Evolutionary conservation across 2,797 vertebrate genomes (phyloP), one percentile per base, ranked within the genome.

Genomic region (Margarornis squamiger): DNA sequence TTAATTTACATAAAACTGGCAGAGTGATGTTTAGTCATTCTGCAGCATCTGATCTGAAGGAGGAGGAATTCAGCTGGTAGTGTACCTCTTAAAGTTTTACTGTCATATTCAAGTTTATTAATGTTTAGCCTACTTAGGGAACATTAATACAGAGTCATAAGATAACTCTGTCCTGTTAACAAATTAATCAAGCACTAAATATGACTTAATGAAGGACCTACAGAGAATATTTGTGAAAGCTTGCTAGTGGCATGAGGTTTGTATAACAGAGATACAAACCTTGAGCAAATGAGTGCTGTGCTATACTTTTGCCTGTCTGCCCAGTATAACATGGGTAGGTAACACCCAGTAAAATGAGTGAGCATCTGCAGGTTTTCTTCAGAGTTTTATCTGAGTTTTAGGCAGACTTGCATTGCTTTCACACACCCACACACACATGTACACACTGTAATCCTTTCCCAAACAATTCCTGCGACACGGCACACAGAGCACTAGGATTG

Each of bases 151-250:
- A 39, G 46, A 93, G 32, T 86, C 30, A 86, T 77, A 91, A 88
- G 86, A 59, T 70, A 91, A 90, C 61, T 95, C 59, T 93, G 13
- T 89, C 51, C 41, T 51, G 68, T 54, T 92, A 95, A 82, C 24
- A 91, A 95, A 79, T 93, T 91, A 96, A 90, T 95, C 68, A 91
- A 94, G n/a, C 30, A 58, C 36, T 91, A 92, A 95, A 94, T 82
- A 68, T 73, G 20, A 17, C 41, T 93, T 94, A 89, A 93, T 76
- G 79, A 84, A 93, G 15, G 45, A 72, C 32, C 22, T 51, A 61
- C 13, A 48, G 45, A 78, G 87, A 76, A 73, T 63, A 59, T 76
- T 62, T 65, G 26, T 66, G 45, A 80, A 86, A 84, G 38, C 30
- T 73, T 90, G 34, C 7, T 38, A 49, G 18, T 70, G 30, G 15